These are phyloP conservation scores for Actias luna DNA, from an alignment of 2,888 invertebrate species.

Conservation along the genomic window DNA sequence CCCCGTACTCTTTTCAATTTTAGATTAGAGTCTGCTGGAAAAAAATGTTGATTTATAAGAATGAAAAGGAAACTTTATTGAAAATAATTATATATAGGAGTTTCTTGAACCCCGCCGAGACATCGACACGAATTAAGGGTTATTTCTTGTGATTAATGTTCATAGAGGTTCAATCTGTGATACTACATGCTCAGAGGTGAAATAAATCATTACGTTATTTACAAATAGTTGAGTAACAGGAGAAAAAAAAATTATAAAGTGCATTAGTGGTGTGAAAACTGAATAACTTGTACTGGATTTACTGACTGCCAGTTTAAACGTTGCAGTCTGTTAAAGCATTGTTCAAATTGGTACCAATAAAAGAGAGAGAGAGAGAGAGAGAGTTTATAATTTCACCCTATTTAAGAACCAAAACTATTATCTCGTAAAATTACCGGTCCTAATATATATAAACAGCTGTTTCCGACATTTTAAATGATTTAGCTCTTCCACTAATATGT, in stretches of 20 bases:
- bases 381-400: no score
- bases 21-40: background rate
- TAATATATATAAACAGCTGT: no score
- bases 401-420: no score
- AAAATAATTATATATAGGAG: background rate
- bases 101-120: background rate
- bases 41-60: background rate
- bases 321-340: background rate
- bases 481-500: no score
- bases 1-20: background rate
- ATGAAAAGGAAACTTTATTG: background rate
- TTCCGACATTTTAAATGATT: no score
- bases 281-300: background rate
- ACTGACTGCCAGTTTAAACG: background rate
- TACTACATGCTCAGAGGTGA: background rate
- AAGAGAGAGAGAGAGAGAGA: no score
- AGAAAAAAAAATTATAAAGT: background rate
- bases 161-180: background rate
- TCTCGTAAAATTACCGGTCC: no score
- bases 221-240: background rate
- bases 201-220: background rate
- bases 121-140: background rate
- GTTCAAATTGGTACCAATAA: no score
- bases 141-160: background rate
- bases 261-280: background rate